These are phyloP conservation scores for Rhinoderma darwinii DNA, from an alignment of 2,113 vertebrate genomes.

Conservation along the genomic window DNA sequence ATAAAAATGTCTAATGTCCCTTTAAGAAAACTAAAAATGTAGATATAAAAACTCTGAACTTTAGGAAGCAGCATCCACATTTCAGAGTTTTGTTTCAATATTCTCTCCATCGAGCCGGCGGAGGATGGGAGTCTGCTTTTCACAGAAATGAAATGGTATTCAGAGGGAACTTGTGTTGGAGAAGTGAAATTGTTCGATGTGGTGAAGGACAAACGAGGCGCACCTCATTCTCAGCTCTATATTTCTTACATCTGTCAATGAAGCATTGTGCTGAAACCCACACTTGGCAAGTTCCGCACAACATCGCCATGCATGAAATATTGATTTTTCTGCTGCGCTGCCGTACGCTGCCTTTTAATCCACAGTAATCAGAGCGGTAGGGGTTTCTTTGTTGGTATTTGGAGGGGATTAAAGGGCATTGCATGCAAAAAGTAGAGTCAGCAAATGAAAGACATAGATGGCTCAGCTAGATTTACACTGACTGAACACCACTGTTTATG, in stretches of 20 bases:
- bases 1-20: neutral
- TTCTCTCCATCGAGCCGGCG: conserved; percentile 9
- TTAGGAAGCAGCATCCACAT: neutral
- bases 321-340: conserved; percentile 40
- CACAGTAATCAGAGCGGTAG: conserved; percentile 48
- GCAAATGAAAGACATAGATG: conserved; percentile 25
- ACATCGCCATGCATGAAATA: conserved; percentile 52
- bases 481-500: neutral
- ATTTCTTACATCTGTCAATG: conserved; percentile 49
- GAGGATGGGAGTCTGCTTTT: neutral
- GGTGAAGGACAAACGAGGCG: conserved; percentile 40
- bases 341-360: conserved; percentile 48
- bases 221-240: conserved; percentile 23
- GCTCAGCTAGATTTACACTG: conserved; percentile 34
- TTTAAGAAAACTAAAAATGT: neutral
- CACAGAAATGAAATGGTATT: neutral
- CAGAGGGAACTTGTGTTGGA: conserved; percentile 21
- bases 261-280: conserved; percentile 32
- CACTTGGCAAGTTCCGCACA: conserved; percentile 35
- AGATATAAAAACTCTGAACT: neutral
- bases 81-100: neutral
- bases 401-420: conserved; percentile 53
- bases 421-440: conserved; percentile 46
- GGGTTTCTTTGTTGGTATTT: conserved; percentile 52
- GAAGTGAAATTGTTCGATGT: conserved; percentile 7